phyloP scores from a whole-genome alignment of 2,888 invertebrate species.

The Dicycla oo region DNA sequence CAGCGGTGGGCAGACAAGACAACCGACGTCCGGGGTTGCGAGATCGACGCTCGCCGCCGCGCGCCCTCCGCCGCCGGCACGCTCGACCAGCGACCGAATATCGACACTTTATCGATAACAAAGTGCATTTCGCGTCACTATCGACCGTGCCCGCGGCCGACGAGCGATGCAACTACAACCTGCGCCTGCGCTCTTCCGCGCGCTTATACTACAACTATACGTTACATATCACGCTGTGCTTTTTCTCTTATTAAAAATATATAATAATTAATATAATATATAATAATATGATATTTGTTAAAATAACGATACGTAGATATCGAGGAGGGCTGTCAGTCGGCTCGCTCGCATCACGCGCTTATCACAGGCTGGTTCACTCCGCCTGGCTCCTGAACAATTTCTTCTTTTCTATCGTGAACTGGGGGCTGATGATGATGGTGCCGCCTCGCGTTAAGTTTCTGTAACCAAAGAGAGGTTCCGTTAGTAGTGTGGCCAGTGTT shows the following conservation, averaged over 20 bases:
- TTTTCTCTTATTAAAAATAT: conserved; percentile 90
- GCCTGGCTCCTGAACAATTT: conserved; percentile 96
- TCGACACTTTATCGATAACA: conserved; percentile 72
- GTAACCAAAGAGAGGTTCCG: conserved; percentile 70
- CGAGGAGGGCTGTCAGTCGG: conserved; percentile 89
- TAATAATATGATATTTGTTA: conserved; percentile 90
- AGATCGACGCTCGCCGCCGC: conserved; percentile 79
- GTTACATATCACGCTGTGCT: conserved; percentile 91
- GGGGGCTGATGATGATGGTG: conserved; percentile 96
- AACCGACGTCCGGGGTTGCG: conserved; percentile 65
- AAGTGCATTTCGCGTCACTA: conserved; percentile 72
- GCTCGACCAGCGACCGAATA: conserved; percentile 60
- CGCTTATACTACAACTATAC: conserved; percentile 88
- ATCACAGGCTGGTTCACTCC: conserved; percentile 82
- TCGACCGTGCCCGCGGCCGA: conserved; percentile 55
- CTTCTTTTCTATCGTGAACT: conserved; percentile 97
- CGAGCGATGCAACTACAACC: conserved; percentile 68
- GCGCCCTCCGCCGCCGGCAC: conserved; percentile 62
- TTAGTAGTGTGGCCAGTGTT: conserved; percentile 61
- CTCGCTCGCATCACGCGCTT: conserved; percentile 83
- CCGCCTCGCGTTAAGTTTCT: conserved; percentile 96
- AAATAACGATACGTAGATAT: conserved; percentile 89
- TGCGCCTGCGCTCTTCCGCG: conserved; percentile 77
- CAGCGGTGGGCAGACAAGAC: conserved; percentile 77
- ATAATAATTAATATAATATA: conserved; percentile 88